These are phyloP conservation scores for Clivina fossor DNA, from an alignment of 2,888 invertebrate genomes.

Conservation along the genomic window DNA sequence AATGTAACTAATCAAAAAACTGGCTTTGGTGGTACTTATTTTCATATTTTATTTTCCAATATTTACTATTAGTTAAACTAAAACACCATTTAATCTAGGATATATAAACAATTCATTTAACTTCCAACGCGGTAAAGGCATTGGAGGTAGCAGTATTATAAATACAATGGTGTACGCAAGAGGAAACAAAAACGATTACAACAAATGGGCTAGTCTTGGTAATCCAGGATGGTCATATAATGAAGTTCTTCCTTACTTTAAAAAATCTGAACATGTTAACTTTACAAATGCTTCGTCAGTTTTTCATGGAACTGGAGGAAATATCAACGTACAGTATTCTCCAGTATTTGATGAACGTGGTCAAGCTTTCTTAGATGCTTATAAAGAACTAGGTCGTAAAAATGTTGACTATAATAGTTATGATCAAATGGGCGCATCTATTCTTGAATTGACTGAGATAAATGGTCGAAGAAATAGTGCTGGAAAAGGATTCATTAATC, in stretches of 20 bases:
- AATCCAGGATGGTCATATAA: constrained; percentile 39
- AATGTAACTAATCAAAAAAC: constrained; percentile 7
- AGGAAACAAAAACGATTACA: constrained; percentile 37
- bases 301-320: constrained; percentile 33
- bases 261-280: constrained; percentile 37
- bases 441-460: constrained; percentile 32
- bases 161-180: constrained; percentile 37
- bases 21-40: constrained; percentile 4
- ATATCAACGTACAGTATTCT: constrained; percentile 35
- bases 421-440: constrained; percentile 28
- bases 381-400: constrained; percentile 28
- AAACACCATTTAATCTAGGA: constrained; percentile 34
- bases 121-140: constrained; percentile 38
- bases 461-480: constrained; percentile 36
- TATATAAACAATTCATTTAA: constrained; percentile 37
- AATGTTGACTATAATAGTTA: constrained; percentile 36
- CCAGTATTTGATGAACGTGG: constrained; percentile 24
- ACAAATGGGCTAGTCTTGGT: constrained; percentile 37
- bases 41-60: neutral
- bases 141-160: constrained; percentile 39
- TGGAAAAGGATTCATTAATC: constrained; percentile 33
- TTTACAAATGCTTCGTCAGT: constrained; percentile 15
- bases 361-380: constrained; percentile 30
- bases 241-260: constrained; percentile 39
- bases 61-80: neutral